Base-by-base conservation (phyloP, 2,888 invertebrate genomes). In the Lycaena phlaeas region DNA sequence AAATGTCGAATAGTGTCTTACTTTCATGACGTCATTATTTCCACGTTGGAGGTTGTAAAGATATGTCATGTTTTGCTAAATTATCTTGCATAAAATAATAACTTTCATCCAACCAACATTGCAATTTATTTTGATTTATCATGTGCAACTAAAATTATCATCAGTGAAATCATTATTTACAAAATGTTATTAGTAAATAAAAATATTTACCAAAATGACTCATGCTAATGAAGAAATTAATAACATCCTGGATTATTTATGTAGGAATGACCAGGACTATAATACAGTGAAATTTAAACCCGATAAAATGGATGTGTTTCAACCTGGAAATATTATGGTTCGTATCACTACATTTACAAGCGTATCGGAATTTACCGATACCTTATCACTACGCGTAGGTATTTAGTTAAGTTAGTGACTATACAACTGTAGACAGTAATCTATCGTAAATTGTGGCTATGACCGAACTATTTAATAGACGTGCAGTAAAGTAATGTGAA, bases 1-100 rank as follows among this genome's bases (percentile, higher is more conserved):
- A 72, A 53, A 68, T 58, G 50, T 49, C 55, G 73, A 65, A 61
- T 60, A 62, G 81, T 82, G 82, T 71, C 70, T 69, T 56, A 68
- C 57, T 68, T 68, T 61, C 56, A 65, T 88, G 88, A 88, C 88
- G 89, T 87, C 85, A 87, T 78, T 85, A 81, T 64, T 87, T 88
- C 88, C 89, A 89, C 89, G 88, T 86, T 87, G 88, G 88, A 88
- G 86, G 74, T 74, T 68, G 68, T 64, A 51, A 46, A 38, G 68
- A 70, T 73, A 72, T 75, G 82, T 79, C 79, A 81, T 69, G 65
- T 67, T 59, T 59, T 53, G 55, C 53, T 43, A 37, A 38, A 31
- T 66, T 65, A 71, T 67, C 61, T 68, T 66, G 66, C 65, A 55
- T 57, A 51, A 59, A 59, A 38, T 41, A 41, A 31, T n/a, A n/a